A percentile compares a stretch with the other conserved stretches of the same genome.
These are phyloP conservation scores for Triplophysa siluroides DNA, from an alignment of 2,113 vertebrate genomes.

Conservation along the genomic window DNA sequence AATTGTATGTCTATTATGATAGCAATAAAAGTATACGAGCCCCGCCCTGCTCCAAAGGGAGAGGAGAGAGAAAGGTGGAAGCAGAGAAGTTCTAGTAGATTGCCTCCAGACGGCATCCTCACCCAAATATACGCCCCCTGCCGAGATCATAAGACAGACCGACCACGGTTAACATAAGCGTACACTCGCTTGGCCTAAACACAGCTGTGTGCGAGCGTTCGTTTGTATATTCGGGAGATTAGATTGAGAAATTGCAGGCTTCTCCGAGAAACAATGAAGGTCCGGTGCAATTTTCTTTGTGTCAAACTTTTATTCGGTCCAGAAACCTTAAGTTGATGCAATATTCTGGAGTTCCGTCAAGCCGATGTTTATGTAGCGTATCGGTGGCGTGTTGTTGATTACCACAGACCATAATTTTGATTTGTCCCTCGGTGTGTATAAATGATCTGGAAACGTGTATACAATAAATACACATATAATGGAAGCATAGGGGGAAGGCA, in stretches of 20 bases:
- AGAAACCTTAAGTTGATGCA: constrained; percentile 12
- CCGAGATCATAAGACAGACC: constrained; percentile 46
- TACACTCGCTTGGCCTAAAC: constrained; percentile 20
- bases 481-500: constrained; percentile 10
- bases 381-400: background rate
- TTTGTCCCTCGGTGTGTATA: background rate
- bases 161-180: background rate
- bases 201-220: constrained; percentile 40
- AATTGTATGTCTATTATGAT: constrained; percentile 62
- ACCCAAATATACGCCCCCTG: constrained; percentile 49
- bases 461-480: constrained; percentile 13
- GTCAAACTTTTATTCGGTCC: background rate
- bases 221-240: constrained; percentile 11
- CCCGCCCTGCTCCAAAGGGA: constrained; percentile 30
- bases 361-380: background rate
- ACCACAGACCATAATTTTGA: background rate
- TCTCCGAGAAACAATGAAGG: background rate
- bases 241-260: constrained; percentile 24
- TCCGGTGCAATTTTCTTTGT: constrained; percentile 31
- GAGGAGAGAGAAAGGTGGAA: constrained; percentile 1
- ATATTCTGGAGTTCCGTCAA: background rate
- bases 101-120: constrained; percentile 50
- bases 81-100: constrained; percentile 13
- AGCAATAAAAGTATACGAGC: constrained; percentile 54
- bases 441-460: background rate